Evolutionary conservation across 2,113 vertebrate genomes (phyloP), one percentile per base, ranked within the genome.

Genomic region (Carassius carassius): DNA sequence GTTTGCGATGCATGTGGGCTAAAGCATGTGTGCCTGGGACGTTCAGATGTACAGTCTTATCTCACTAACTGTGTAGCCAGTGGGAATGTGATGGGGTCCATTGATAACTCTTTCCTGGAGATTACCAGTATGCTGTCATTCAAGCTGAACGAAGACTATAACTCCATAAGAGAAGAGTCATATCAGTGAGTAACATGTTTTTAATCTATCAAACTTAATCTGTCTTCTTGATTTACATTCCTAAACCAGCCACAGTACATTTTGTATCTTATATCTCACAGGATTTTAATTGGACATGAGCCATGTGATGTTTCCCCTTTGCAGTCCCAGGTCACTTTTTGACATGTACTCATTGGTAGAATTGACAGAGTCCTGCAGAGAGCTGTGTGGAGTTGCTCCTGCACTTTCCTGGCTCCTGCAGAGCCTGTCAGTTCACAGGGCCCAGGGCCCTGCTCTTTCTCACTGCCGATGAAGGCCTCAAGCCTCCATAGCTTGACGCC

Each of bases 31-130:
- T 37, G 56, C 75, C 32, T 49, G 75, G 72, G 47, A 23, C 37
- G 41, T 21, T 63, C 41, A 23, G 69, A 86, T 83, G 65, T 47
- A 11, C 10, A 1, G 19, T 19, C 79, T 86, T 87, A 87, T 89
- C 87, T 85, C 58, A 86, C 73, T 82, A 87, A 89, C 92, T 89
- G 84, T 88, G 73, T 87, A 73, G 87, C 88, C 63, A 88, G 82
- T 47, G 82, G 65, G 84, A 87, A 85, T 82, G 35, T 74, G 84
- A 87, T 41, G 47, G 78, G 60, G 12, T n/a, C 76, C 77, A 23
- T 81, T 84, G 88, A 93, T 93, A 91, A 91, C 83, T 77, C 1
- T 91, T 91, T 92, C 87, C 84, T 89, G 90, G 86, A 91, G 88
- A 82, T 86, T 76, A 54, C 54, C 77, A 75, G 49, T 12, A 56